Conservation (phyloP, 2,797 vertebrate species). For the Crax fasciolata region DNA sequence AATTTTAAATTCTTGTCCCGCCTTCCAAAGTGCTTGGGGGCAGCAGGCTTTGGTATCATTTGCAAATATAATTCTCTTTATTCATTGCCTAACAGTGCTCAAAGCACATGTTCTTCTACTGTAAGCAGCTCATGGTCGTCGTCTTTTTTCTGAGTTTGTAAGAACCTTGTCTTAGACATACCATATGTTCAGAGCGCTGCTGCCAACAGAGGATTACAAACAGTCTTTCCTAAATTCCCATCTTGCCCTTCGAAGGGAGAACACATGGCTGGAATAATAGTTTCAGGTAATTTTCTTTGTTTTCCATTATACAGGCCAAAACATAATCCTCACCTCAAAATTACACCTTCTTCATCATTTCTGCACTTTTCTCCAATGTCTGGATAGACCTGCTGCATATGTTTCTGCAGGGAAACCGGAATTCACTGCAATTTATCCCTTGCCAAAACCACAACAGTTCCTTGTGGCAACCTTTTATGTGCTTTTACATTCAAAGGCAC, state of each 20-base stretch:
- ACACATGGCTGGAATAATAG: background rate
- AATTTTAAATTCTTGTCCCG: constrained; percentile 62
- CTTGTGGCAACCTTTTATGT: background rate
- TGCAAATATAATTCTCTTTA: constrained; percentile 65
- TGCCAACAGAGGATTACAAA: constrained; percentile 63
- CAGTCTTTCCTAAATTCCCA: constrained; percentile 9
- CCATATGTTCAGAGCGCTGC: constrained; percentile 59
- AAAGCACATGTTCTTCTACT: constrained; percentile 63
- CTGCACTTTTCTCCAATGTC: background rate
- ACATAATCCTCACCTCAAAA: background rate
- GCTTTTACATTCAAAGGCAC: background rate
- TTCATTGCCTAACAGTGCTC: constrained; percentile 43
- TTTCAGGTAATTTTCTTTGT: background rate
- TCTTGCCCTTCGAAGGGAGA: constrained; percentile 21
- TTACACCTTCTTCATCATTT: background rate
- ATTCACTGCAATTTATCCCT: background rate
- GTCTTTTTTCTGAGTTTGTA: constrained; percentile 22
- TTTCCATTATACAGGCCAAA: background rate
- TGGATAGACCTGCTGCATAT: background rate
- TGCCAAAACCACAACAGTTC: background rate
- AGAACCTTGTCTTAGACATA: constrained; percentile 54
- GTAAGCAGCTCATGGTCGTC: constrained; percentile 38
- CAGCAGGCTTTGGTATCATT: constrained; percentile 46
- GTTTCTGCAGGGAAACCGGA: background rate
- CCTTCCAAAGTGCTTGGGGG: constrained; percentile 36